A percentile compares a stretch with the other conserved stretches of the same genome.
Conservation (phyloP, 2,888 invertebrate species). For the Dioctria rufipes region DNA sequence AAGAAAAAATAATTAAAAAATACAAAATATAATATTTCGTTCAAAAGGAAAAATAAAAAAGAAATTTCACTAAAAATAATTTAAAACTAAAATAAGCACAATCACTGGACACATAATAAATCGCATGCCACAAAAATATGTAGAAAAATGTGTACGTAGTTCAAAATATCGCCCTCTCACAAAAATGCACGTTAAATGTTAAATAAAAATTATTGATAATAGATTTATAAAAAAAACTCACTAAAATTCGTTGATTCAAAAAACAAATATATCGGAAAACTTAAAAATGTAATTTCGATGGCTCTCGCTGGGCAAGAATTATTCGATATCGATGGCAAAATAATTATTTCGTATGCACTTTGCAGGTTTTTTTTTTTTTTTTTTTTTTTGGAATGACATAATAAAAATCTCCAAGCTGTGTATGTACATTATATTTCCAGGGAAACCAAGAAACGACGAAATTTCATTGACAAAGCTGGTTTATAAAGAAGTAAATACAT, state of each 20-base stretch:
- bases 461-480: too few species aligned
- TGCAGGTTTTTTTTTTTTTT: too few species aligned
- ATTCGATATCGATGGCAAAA: too few species aligned
- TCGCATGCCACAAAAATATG: conserved; percentile 30
- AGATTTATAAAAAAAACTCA: not conserved
- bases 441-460: too few species aligned
- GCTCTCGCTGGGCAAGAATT: too few species aligned
- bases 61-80: not conserved
- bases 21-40: conserved; percentile 1
- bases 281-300: too few species aligned
- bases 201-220: too few species aligned
- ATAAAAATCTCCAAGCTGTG: too few species aligned
- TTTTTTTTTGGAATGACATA: too few species aligned
- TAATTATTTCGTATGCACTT: too few species aligned
- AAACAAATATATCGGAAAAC: not conserved
- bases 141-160: not conserved
- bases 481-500: too few species aligned
- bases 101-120: conserved; percentile 32
- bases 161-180: conserved; percentile 1
- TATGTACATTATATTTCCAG: too few species aligned
- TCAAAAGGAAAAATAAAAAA: conserved; percentile 11
- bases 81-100: conserved; percentile 28
- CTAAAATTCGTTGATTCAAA: conserved; percentile 5
- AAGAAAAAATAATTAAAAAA: conserved; percentile 23
- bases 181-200: conserved; percentile 2